A percentile compares a stretch with the other conserved stretches of the same genome.
Conservation (phyloP, 2,888 invertebrate genomes). For the Plusia festucae region DNA sequence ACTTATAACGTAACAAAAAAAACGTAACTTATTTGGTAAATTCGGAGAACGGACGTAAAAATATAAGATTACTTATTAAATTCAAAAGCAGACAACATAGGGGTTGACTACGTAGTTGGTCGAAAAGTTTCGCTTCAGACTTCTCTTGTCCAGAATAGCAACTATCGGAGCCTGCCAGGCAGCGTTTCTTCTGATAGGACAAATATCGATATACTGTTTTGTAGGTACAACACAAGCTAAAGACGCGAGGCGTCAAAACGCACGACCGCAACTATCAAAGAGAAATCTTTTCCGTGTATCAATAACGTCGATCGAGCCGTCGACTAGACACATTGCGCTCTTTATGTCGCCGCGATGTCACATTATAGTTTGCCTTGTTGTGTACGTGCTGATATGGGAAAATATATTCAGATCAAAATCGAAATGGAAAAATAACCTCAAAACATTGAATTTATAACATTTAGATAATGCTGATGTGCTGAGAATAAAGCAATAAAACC, state of each 20-base stretch:
- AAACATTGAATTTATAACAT: neutral
- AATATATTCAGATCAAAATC: neutral
- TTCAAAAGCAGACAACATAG: no score
- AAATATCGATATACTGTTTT: conserved; percentile 46
- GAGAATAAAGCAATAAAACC: conserved; percentile 3
- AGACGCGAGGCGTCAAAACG: conserved; percentile 83
- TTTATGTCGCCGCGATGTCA: conserved; percentile 70
- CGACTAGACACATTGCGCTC: conserved; percentile 81
- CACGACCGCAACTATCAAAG: conserved; percentile 89
- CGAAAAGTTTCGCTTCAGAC: no score
- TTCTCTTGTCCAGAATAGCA: no score
- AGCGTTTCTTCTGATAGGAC: no score
- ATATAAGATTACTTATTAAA: no score
- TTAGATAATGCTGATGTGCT: neutral
- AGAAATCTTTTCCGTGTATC: conserved; percentile 90
- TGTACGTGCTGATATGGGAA: conserved; percentile 38
- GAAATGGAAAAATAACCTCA: neutral
- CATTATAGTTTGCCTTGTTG: conserved; percentile 48
- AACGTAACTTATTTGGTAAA: no score
- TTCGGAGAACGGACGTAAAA: no score
- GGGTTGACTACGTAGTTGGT: no score
- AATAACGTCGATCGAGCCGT: conserved; percentile 81
- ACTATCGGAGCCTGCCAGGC: no score
- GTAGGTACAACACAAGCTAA: conserved; percentile 41
- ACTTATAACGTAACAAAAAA: no score